Base-by-base conservation (phyloP, 2,113 vertebrate genomes). In the Peromyscus polionotus region DNA sequence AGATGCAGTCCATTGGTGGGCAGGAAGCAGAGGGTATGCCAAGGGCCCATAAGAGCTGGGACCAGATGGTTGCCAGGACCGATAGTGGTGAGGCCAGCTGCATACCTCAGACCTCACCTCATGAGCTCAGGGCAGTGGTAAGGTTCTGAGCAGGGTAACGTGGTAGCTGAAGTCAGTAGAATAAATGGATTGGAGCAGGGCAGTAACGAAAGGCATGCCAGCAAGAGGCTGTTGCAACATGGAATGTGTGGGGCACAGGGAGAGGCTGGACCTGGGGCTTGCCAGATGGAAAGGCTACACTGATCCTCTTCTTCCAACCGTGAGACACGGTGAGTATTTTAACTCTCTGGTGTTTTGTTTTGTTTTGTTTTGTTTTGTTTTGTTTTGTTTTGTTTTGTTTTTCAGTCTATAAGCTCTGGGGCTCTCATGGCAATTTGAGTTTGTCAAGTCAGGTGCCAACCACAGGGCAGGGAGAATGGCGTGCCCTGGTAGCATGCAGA, bases 401-500 rank as follows among this genome's bases (percentile, higher is more conserved):
- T 75, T 45, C 24, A 81, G 76, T 84, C 76, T 22, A 33, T 13
- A 85, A 6, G 73, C 36, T 48, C 1, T 9, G 7, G n/a, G 5
- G 36, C 16, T 28, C 24, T 24, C 39, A 19, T 1, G 73, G 51
- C 39, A 88, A 65, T 1, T 39, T 2, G 26, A n/a, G 19, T 77
- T 24, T 39, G 10, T 36, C 9, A 59, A 54, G 51, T 33, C 12
- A 63, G 65, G n/a, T 39, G 57, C 65, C 73, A 45, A 31, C 5
- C 42, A 24, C 33, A 48, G 72, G 42, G 77, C 22, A 68, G 7
- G 28, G 22, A 57, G 63, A 65, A 3, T 6, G 88, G 16, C 8
- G 31, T 2, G 11, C 12, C 16, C 45, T 73, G n/a, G n/a, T n/a
- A 36, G 9, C n/a, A 5, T 0, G 0, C 51, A 75, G 28, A 13